Conservation (phyloP, 2,888 invertebrate species). For the Pantelozetes paolii region DNA sequence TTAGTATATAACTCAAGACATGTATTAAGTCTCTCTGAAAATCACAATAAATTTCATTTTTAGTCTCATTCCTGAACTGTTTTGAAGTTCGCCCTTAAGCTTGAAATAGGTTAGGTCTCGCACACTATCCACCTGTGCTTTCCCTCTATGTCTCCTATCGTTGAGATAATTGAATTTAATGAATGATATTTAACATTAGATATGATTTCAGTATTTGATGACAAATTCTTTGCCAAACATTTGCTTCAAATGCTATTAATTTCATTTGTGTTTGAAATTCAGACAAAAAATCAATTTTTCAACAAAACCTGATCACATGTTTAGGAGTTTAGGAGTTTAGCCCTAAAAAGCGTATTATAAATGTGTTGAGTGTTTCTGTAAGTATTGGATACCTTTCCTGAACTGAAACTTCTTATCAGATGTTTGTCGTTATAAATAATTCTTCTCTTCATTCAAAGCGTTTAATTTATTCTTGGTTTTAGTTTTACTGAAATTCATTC, state of each 20-base stretch:
- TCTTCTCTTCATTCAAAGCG: background rate
- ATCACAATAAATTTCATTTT: background rate
- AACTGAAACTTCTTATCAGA: background rate
- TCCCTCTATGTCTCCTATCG: background rate
- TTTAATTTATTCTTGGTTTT: background rate
- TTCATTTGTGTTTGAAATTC: background rate
- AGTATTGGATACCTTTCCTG: background rate
- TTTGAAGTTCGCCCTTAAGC: constrained; percentile 3
- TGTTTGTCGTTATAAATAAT: background rate
- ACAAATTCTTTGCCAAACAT: background rate
- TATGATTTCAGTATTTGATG: background rate
- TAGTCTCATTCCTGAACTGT: background rate
- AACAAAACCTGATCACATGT: no score
- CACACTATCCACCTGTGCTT: background rate
- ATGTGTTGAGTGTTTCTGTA: background rate
- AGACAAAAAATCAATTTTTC: no score
- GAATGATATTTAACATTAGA: background rate
- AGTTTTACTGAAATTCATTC: constrained; percentile 3
- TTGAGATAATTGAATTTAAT: background rate
- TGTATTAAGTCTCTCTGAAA: background rate
- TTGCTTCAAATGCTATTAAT: background rate
- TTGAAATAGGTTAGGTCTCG: background rate
- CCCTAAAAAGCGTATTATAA: background rate
- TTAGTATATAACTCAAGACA: background rate
- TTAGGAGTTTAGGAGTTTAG: background rate